These are phyloP conservation scores for Pelecanus crispus DNA, from an alignment of 2,113 vertebrate species.

Conservation along the genomic window DNA sequence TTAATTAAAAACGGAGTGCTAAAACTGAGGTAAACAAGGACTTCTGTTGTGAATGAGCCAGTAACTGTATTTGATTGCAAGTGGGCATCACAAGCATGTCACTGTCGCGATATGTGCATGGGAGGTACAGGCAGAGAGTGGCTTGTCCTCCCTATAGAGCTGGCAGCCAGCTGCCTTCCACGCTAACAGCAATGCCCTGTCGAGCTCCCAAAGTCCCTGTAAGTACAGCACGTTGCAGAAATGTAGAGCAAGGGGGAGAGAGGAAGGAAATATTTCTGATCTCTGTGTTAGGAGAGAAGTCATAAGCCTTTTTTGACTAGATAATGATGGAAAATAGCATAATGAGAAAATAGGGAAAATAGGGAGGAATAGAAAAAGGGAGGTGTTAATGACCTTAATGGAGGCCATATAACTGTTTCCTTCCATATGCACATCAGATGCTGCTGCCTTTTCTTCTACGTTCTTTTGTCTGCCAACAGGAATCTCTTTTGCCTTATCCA, in stretches of 20 bases:
- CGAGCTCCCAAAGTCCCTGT: accelerated
- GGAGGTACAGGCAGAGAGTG: background rate
- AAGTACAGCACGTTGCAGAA: accelerated
- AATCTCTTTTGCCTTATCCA: background rate
- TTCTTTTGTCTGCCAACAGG: background rate
- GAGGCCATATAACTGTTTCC: background rate
- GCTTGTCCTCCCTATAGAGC: background rate
- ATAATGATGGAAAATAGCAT: background rate
- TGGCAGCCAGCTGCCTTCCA: background rate
- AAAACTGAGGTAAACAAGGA: background rate
- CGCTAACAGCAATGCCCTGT: accelerated
- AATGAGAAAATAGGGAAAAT: background rate
- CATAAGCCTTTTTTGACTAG: background rate
- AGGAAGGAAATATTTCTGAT: background rate
- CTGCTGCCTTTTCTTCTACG: background rate
- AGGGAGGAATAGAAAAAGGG: background rate
- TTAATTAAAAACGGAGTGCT: background rate
- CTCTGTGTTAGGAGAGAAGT: background rate
- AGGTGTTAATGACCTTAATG: background rate
- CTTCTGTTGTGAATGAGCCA: background rate
- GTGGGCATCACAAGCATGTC: accelerated
- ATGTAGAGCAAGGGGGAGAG: background rate
- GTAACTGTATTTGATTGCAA: background rate
- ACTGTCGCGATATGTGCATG: accelerated
- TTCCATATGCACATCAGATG: background rate